These are phyloP conservation scores for Epinephelus moara DNA, from an alignment of 2,113 vertebrate genomes.

Conservation along the genomic window DNA sequence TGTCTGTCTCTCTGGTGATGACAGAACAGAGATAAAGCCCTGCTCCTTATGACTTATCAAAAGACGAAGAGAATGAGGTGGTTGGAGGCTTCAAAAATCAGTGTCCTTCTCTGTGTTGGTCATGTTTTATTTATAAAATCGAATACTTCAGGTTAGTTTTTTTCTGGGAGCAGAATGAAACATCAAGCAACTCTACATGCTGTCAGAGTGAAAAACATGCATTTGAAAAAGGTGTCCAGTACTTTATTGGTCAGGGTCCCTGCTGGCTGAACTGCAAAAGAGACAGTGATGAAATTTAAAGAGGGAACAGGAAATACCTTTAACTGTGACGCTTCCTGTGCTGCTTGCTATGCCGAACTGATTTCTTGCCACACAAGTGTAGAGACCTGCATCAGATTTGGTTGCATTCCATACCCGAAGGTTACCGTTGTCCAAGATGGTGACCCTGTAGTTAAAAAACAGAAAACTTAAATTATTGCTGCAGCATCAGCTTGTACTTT, in stretches of 20 bases:
- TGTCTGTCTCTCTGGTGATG: conserved; percentile 43
- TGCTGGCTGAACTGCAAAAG: conserved; percentile 22
- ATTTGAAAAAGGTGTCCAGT: conserved; percentile 19
- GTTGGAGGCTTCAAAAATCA: conserved; percentile 27
- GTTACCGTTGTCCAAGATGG: conserved; percentile 90
- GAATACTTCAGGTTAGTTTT: conserved; percentile 18
- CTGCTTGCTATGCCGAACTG: conserved; percentile 95
- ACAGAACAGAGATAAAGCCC: conserved; percentile 8
- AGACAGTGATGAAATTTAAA: conserved; percentile 26
- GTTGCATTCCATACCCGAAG: conserved; percentile 93
- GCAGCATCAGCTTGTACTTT: neutral
- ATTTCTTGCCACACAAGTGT: conserved; percentile 94
- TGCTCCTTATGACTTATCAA: conserved; percentile 13
- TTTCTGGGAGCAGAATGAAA: conserved; percentile 28
- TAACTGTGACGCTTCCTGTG: conserved; percentile 91
- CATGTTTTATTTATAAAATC: conserved; percentile 51
- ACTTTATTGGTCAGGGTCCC: conserved; percentile 3
- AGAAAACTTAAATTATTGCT: neutral
- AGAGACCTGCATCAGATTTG: conserved; percentile 91
- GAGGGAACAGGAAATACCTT: conserved; percentile 86
- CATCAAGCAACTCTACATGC: conserved; percentile 18
- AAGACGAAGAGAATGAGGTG: neutral
- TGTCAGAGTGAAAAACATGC: conserved; percentile 26
- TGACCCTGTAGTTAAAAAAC: conserved; percentile 84
- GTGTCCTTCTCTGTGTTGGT: neutral